Evolutionary conservation across 2,113 vertebrate genomes (phyloP).

Genomic region (Anolis carolinensis): DNA sequence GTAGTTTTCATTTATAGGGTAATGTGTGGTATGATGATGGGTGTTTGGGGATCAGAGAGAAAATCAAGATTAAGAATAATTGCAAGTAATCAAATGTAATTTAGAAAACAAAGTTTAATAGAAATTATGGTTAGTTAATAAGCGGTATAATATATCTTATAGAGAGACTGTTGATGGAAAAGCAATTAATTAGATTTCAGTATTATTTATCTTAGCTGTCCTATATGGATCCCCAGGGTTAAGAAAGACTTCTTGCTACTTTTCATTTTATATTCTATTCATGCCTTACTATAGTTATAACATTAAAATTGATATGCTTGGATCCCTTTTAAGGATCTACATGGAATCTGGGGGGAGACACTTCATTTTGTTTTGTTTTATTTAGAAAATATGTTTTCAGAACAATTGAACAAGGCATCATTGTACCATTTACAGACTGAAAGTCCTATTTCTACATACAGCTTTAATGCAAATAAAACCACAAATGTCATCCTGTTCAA

Average conservation of each 20-base stretch:
- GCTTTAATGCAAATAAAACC: too few relatives aligned
- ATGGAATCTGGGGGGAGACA: too few relatives aligned
- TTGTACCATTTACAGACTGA: too few relatives aligned
- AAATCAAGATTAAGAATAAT: conserved; percentile 49
- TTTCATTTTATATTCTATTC: background rate
- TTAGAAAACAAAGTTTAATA: conserved; percentile 50
- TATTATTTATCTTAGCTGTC: conserved; percentile 46
- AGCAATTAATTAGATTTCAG: conserved; percentile 46
- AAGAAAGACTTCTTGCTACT: conserved; percentile 1
- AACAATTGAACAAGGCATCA: too few relatives aligned
- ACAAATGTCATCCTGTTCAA: too few relatives aligned
- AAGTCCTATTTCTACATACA: too few relatives aligned
- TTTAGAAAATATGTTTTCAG: too few relatives aligned
- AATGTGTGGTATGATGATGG: conserved; percentile 30
- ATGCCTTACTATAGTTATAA: too few relatives aligned
- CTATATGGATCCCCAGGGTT: conserved; percentile 12
- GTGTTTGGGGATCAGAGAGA: background rate
- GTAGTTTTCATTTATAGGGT: conserved; percentile 49
- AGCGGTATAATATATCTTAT: background rate
- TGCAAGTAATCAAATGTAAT: conserved; percentile 58
- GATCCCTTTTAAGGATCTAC: too few relatives aligned
- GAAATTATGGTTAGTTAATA: conserved; percentile 42
- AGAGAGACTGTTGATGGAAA: conserved; percentile 14
- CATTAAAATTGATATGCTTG: too few relatives aligned
- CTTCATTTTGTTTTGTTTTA: too few relatives aligned